Evolutionary conservation across 1,140 invertebrate species (phyloP), one percentile per base, ranked within the genome.

Genomic region (Ceratina japonica): DNA sequence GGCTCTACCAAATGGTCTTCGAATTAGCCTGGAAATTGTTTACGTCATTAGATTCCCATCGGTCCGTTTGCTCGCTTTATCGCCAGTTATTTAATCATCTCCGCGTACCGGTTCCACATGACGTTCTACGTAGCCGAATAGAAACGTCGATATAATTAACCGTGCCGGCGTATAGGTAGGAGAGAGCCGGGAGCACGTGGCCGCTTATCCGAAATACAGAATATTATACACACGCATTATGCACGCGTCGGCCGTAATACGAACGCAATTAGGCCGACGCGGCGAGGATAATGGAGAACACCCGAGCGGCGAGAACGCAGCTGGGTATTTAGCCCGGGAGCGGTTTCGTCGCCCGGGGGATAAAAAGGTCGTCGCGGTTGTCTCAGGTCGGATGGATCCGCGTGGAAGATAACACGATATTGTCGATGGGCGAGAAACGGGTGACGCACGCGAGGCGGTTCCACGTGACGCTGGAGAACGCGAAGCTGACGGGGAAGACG

Each of bases 301-400:
- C n/a, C n/a, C 54, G 54, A 16, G 16, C 2, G 54, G 54, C 54
- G 54, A n/a, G 15, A 16, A 3, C 16, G 15, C n/a, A n/a, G 24
- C 37, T 10, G 37, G 37, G 37, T 10, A 44, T 44, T 44, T 44
- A 44, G 37, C 37, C 37, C 37, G 37, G 61, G 61, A 44, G 10
- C 13, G 63, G 20, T 27, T 7, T 31, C 27, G 27, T 31, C 27
- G 27, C 4, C n/a, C n/a, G n/a, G 27, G 4, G 27, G 2, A 31
- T 31, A 49, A 66, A 66, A 37, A n/a, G 16, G n/a, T 81, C 37
- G 69, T 44, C 10, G 0, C 37, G 37, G 16, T 8, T 83, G 70
- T 79, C 86, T 37, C 89, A 95, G 94, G 94, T 95, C 51, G 94
- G 93, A 56, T 95, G 94, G 94, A 89, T 95, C 51, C 91, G 93